phyloP scores from a whole-genome alignment of 2,888 invertebrate species.

The Dysmachus trigonus region DNA sequence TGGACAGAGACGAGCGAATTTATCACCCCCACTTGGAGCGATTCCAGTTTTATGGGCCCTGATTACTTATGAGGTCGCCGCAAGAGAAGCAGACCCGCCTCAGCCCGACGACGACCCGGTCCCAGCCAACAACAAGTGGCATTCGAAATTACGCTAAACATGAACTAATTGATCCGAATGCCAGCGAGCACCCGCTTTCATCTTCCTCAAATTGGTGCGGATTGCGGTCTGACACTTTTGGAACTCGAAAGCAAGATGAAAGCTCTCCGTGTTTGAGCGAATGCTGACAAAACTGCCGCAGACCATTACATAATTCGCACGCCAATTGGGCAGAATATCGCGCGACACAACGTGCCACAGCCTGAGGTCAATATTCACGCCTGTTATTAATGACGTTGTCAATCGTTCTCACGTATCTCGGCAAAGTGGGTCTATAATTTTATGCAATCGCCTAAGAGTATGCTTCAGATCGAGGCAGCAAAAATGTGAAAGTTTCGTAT shows the following conservation, averaged over 20 bases:
- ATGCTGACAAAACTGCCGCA: neutral
- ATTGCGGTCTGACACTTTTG: neutral
- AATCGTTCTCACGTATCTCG: neutral
- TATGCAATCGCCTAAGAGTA: neutral
- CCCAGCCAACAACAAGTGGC: neutral
- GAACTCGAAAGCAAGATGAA: neutral
- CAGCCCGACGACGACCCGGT: neutral
- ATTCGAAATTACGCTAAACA: neutral
- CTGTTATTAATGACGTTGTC: neutral
- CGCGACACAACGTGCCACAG: neutral
- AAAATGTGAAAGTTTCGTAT: too few species aligned
- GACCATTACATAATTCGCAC: neutral
- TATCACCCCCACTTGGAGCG: slow-evolving; percentile 11
- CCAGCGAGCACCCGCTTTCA: neutral
- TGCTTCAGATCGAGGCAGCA: too few species aligned
- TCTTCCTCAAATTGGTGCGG: neutral
- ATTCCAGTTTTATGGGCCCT: neutral
- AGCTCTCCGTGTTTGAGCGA: neutral
- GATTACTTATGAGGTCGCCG: neutral
- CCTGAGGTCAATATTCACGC: neutral
- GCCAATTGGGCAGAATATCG: neutral
- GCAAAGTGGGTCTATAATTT: neutral
- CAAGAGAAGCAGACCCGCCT: neutral
- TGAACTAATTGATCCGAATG: neutral
- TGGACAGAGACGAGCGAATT: neutral